These are phyloP conservation scores for Chondrilla cf. caribensis DNA, from an alignment of 37 sponge, comb jelly and placozoan genomes.

Conservation along the genomic window DNA sequence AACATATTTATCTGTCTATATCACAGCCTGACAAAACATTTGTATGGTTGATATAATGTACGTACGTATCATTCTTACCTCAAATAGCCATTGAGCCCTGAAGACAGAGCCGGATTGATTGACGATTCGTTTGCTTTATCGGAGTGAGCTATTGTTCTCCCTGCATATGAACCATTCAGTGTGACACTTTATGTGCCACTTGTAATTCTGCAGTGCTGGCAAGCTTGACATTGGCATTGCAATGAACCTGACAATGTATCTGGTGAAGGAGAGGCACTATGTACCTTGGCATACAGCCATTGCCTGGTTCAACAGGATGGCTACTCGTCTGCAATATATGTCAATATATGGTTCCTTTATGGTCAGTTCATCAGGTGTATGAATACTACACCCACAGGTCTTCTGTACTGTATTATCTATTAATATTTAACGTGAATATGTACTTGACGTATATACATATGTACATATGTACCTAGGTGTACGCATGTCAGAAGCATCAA, in stretches of 20 bases:
- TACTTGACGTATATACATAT: no score
- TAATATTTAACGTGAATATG: no score
- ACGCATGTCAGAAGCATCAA: no score
- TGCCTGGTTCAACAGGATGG: slow-evolving; percentile 30
- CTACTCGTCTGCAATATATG: slow-evolving; percentile 25
- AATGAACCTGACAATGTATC: slow-evolving; percentile 45
- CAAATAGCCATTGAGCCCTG: slow-evolving; percentile 48
- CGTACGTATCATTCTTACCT: no score
- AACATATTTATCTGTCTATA: no score
- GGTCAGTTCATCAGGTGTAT: slow-evolving; percentile 40
- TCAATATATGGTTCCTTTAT: slow-evolving; percentile 53
- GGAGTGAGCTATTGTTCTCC: slow-evolving; percentile 24
- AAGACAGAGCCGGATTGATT: slow-evolving; percentile 74
- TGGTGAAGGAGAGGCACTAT: slow-evolving; percentile 58
- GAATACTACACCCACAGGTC: background rate
- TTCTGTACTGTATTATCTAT: background rate
- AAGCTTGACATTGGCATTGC: slow-evolving; percentile 36
- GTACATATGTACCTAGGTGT: no score
- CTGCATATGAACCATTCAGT: background rate
- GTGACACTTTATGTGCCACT: background rate
- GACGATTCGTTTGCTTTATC: slow-evolving; percentile 82
- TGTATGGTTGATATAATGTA: no score
- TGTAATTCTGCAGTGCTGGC: slow-evolving; percentile 51
- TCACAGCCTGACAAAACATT: no score
- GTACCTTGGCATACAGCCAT: slow-evolving; percentile 67